Conservation (phyloP, 1,140 invertebrate species). For the Uloborus diversus region DNA sequence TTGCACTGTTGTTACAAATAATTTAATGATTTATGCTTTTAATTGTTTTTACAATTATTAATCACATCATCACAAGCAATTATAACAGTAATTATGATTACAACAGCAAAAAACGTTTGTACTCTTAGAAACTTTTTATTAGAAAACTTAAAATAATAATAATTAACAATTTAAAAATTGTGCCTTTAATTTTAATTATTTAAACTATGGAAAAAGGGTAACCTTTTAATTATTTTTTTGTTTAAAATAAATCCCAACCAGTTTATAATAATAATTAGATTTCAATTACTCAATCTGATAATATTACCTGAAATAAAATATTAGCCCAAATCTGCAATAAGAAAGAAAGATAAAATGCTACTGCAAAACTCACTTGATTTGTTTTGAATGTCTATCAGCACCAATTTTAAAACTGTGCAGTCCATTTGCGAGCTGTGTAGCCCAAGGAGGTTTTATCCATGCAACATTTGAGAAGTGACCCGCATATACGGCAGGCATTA, state of each 20-base stretch:
- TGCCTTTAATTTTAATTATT: too few relatives aligned
- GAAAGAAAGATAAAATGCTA: background rate
- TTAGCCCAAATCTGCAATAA: background rate
- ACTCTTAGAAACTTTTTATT: too few relatives aligned
- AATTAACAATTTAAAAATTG: too few relatives aligned
- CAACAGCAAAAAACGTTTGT: too few relatives aligned
- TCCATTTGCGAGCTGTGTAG: conserved; percentile 66
- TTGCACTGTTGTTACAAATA: too few relatives aligned
- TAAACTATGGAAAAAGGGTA: too few relatives aligned
- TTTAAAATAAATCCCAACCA: background rate
- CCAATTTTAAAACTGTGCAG: conserved; percentile 39
- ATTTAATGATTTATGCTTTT: too few relatives aligned
- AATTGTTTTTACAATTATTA: too few relatives aligned
- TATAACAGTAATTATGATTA: too few relatives aligned
- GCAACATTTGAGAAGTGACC: conserved; percentile 81
- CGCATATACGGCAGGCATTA: conserved; percentile 84
- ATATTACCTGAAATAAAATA: background rate
- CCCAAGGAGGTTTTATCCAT: conserved; percentile 91
- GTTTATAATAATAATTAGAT: background rate
- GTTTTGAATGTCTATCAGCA: conserved; percentile 15
- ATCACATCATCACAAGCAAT: too few relatives aligned
- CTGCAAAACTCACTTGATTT: conserved; percentile 34
- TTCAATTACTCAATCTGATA: background rate
- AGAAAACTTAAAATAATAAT: too few relatives aligned
- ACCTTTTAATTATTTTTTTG: too few relatives aligned